Percentiles rank a stretch among this genome's conserved stretches.
Conservation (phyloP, 2,888 invertebrate species). For the Sesia apiformis region DNA sequence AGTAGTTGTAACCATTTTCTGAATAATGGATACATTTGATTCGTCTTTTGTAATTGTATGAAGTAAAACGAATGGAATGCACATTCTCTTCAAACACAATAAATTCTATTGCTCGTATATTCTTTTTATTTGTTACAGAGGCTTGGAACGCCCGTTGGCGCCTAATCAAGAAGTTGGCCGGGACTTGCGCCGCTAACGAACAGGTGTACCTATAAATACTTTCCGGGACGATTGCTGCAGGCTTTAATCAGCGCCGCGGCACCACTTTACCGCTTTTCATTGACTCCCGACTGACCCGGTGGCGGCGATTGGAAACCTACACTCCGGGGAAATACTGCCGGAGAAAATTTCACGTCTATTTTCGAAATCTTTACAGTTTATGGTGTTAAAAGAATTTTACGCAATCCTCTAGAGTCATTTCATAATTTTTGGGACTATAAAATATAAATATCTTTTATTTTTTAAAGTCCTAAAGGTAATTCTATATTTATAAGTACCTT, state of each 20-base stretch:
- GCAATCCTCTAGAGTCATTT: too few species aligned
- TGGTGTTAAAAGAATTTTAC: too few species aligned
- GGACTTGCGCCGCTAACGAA: slow-evolving; percentile 68
- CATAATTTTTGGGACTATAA: too few species aligned
- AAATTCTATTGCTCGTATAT: neutral
- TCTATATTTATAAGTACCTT: too few species aligned
- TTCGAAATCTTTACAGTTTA: slow-evolving; percentile 9
- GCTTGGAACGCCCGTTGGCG: slow-evolving; percentile 65
- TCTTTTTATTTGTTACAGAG: slow-evolving; percentile 61
- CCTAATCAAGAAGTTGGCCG: slow-evolving; percentile 74
- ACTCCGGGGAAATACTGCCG: slow-evolving; percentile 50
- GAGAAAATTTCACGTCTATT: slow-evolving; percentile 52
- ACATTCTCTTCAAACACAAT: neutral
- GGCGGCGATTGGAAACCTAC: slow-evolving; percentile 65
- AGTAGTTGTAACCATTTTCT: too few species aligned
- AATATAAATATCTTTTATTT: too few species aligned
- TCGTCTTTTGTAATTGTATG: too few species aligned
- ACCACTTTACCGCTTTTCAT: slow-evolving; percentile 72
- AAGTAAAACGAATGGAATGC: too few species aligned
- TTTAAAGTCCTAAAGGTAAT: too few species aligned
- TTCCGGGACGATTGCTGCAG: slow-evolving; percentile 70
- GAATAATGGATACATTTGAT: too few species aligned
- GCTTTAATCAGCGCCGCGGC: slow-evolving; percentile 71
- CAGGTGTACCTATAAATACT: slow-evolving; percentile 75
- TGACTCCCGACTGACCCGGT: slow-evolving; percentile 65